Conservation (phyloP, 37 sponge, comb jelly and placozoan genomes). For the Bolinopsis microptera region DNA sequence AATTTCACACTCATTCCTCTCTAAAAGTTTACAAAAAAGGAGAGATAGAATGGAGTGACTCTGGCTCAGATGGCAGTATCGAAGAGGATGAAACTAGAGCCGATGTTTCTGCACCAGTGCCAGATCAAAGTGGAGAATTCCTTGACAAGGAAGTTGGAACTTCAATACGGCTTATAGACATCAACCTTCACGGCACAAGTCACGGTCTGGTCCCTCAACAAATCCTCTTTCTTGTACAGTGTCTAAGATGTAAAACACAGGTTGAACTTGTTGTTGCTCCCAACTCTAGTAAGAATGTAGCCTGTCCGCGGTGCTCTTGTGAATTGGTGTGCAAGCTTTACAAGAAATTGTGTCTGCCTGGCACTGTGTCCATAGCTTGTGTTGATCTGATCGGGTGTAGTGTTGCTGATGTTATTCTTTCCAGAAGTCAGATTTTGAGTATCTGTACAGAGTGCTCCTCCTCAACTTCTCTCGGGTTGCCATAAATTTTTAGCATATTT, state of each 20-base stretch:
- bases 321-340: conserved; percentile 34
- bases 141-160: conserved; percentile 4
- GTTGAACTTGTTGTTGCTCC: not conserved
- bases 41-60: not conserved
- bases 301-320: conserved; percentile 3
- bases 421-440: conserved; percentile 15
- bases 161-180: conserved; percentile 39
- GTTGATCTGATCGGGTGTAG: conserved; percentile 52
- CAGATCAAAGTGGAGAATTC: conserved; percentile 8
- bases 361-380: not conserved
- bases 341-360: conserved; percentile 52
- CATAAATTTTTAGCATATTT: too few species aligned
- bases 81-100: not conserved
- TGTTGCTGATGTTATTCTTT: conserved; percentile 31
- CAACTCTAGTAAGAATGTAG: not conserved
- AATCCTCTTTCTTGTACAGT: conserved; percentile 20
- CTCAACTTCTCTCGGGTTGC: not conserved
- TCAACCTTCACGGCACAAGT: conserved; percentile 24
- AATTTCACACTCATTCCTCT: conserved; percentile 16
- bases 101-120: not conserved
- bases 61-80: not conserved
- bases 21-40: conserved; percentile 50
- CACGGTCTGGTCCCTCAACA: conserved; percentile 26
- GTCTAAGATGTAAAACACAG: conserved; percentile 37
- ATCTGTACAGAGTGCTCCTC: conserved; percentile 45